phyloP scores from a whole-genome alignment of 2,797 vertebrate species.

The Acrossocheilus fasciatus region DNA sequence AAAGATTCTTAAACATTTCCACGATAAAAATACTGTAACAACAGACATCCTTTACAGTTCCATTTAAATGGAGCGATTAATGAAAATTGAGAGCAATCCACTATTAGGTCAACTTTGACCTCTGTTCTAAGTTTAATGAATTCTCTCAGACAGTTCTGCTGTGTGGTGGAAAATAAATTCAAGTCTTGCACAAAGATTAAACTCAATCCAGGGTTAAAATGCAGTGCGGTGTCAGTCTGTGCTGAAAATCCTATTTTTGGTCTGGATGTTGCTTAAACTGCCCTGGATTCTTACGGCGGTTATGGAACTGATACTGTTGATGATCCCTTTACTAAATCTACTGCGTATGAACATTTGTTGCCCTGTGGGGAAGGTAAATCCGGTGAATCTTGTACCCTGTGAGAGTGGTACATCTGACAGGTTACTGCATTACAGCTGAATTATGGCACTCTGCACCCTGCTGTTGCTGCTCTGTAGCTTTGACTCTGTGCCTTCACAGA shows the following conservation, averaged over 20 bases:
- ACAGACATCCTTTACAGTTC: neutral
- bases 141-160: neutral
- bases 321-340: constrained; percentile 2
- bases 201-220: constrained; percentile 3
- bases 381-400: neutral
- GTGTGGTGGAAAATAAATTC: neutral
- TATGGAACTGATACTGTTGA: constrained; percentile 5
- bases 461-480: constrained; percentile 24
- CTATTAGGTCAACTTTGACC: neutral
- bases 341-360: neutral
- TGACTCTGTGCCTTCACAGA: constrained; percentile 25
- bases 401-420: constrained; percentile 27
- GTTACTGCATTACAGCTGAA: constrained; percentile 29
- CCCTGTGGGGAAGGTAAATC: constrained; percentile 14
- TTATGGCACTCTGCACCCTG: constrained; percentile 1
- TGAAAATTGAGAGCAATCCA: neutral
- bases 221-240: neutral
- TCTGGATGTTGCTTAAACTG: neutral
- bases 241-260: constrained; percentile 20
- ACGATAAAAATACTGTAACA: neutral
- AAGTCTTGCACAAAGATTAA: constrained; percentile 10
- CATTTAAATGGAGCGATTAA: neutral
- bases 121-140: neutral
- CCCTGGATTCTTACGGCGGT: neutral
- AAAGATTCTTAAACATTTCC: neutral